phyloP scores from a whole-genome alignment of 2,797 vertebrate species.

The Spinibarbus caldwelli region DNA sequence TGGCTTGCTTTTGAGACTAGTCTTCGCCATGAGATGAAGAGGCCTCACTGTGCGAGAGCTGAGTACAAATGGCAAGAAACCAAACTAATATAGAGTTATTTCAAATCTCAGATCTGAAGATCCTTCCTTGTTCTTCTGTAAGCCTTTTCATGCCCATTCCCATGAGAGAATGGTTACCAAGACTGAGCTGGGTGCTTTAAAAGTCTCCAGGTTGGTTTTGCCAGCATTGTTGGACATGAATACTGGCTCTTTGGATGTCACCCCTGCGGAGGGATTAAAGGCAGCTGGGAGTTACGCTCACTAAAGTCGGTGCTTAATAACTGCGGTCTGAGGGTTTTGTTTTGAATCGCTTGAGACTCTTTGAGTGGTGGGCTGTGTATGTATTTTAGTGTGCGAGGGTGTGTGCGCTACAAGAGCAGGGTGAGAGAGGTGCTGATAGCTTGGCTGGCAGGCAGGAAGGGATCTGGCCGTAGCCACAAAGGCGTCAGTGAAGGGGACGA shows the following conservation, averaged over 20 bases:
- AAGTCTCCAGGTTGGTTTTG: slow-evolving; percentile 38
- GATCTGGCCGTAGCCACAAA: slow-evolving; percentile 33
- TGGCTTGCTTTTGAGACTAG: slow-evolving; percentile 30
- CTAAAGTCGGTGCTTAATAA: slow-evolving; percentile 41
- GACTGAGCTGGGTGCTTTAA: slow-evolving; percentile 16
- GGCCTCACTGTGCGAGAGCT: slow-evolving; percentile 5
- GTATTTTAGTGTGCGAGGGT: slow-evolving; percentile 4
- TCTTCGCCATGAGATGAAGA: slow-evolving; percentile 43
- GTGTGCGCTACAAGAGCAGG: slow-evolving; percentile 26
- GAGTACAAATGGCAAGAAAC: slow-evolving; percentile 24
- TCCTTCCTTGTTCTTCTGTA: slow-evolving; percentile 1
- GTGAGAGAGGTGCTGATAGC: slow-evolving; percentile 45
- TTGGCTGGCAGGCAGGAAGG: slow-evolving; percentile 38
- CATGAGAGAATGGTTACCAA: slow-evolving; percentile 2
- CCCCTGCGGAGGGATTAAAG: slow-evolving; percentile 32
- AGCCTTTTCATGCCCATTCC: slow-evolving; percentile 9
- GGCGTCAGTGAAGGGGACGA: slow-evolving; percentile 19
- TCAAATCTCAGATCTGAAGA: slow-evolving; percentile 11
- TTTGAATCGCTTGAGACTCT: slow-evolving; percentile 51
- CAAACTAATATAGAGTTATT: slow-evolving; percentile 16
- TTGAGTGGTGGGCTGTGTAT: slow-evolving; percentile 36
- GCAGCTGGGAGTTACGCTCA: slow-evolving; percentile 30
- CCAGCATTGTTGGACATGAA: slow-evolving; percentile 24
- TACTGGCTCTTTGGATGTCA: slow-evolving; percentile 31
- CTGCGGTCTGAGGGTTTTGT: slow-evolving; percentile 46